Evolutionary conservation across 2,113 vertebrate species (phyloP), one percentile per base, ranked within the genome.

Genomic region (Lagenorhynchus albirostris): DNA sequence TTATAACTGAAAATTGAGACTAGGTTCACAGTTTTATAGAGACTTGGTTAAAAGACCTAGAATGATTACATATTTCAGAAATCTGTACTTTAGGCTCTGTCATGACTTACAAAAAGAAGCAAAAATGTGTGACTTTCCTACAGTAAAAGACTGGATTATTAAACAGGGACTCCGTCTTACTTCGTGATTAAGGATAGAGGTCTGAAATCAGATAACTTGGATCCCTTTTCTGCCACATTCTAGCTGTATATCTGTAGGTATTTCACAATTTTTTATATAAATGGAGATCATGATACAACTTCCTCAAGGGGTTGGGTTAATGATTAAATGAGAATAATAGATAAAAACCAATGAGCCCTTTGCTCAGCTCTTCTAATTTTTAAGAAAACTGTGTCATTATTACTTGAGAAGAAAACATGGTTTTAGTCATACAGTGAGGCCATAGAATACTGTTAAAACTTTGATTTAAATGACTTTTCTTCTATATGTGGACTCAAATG

Each of bases 31-130:
- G 68, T 73, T 76, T 96, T 94, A 67, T 73, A n/a, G 68, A 92
- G 33, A 1, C 1, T 83, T 86, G 33, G 8, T 83, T 73, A 21
- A 79, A 95, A 90, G 26, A 67, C 60, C 20, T 74, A 84, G 2
- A 44, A 9, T 63, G 55, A 90, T 80, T 76, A 8, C 31, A 60
- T 62, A 63, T 94, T 97, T 97, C 15, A 93, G 17, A 96, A 94
- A 84, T 55, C 21, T 94, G 6, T 88, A 53, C 6, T 38, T 90
- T 44, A 77, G 10, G 6, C 4, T 84, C 20, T 92, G 62, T 60
- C 6, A 88, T 63, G n/a, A 36, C 21, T 60, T 38, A 83, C 20
- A 81, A 55, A 85, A 94, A 58, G 41, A 91, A 95, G 41, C 9
- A 88, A 13, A 84, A 92, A 41, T 44, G 12, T 92, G n/a, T 73